phyloP scores from a whole-genome alignment of 53 echinoderm and acorn worm species.

The Holothuria scabra region DNA sequence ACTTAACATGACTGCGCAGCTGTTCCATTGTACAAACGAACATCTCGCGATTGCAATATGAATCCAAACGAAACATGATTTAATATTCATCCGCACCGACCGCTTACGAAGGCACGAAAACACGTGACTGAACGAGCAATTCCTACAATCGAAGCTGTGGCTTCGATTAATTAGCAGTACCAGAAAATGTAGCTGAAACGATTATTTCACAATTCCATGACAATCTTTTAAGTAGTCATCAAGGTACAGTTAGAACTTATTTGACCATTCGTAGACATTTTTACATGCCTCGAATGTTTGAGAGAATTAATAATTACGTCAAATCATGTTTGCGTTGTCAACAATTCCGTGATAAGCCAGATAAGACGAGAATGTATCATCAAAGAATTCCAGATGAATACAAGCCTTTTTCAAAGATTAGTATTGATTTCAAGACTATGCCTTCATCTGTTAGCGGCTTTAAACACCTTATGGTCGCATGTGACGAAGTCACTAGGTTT shows the following conservation, averaged over 20 bases:
- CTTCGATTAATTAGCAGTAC: background rate
- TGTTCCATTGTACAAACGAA: too few species aligned
- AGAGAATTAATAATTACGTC: slow-evolving; percentile 7
- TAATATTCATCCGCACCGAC: too few species aligned
- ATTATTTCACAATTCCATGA: background rate
- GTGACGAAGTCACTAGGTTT: background rate
- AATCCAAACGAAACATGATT: too few species aligned
- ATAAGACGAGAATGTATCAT: background rate
- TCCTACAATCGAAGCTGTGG: too few species aligned
- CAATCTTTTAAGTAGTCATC: too few species aligned
- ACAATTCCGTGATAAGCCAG: slow-evolving; percentile 11
- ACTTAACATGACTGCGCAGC: too few species aligned
- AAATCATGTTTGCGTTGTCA: slow-evolving; percentile 29
- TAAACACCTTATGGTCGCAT: too few species aligned
- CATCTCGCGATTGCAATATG: too few species aligned
- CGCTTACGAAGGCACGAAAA: too few species aligned
- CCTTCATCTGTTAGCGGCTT: background rate
- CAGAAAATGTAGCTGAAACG: background rate
- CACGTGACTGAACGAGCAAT: too few species aligned
- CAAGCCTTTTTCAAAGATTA: background rate
- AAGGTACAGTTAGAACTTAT: background rate
- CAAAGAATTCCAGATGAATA: background rate
- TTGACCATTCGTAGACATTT: too few species aligned
- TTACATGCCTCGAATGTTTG: slow-evolving; percentile 18
- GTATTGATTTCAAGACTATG: slow-evolving; percentile 18